Percentiles rank a stretch among this genome's conserved stretches.
Evolutionary conservation across 2,888 invertebrate genomes (phyloP).

Genomic region (Serrognathus titanus): DNA sequence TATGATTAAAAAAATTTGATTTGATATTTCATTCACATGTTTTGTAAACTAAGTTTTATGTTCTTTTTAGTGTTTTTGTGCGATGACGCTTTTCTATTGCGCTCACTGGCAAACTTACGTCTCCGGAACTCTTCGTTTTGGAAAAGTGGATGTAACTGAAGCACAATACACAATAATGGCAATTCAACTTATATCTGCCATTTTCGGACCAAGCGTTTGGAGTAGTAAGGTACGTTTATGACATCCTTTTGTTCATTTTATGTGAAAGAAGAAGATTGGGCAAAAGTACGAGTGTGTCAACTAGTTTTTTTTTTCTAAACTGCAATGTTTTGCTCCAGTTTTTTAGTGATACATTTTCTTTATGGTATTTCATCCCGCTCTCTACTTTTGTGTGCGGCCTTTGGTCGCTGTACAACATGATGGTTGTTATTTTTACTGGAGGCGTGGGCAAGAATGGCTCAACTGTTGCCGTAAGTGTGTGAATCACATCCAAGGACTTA

Average conservation of each 20-base stretch:
- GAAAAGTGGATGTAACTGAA: conserved; percentile 95
- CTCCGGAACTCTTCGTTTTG: conserved; percentile 88
- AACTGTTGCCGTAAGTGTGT: conserved; percentile 85
- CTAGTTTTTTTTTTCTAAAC: not conserved
- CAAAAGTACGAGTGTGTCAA: not conserved
- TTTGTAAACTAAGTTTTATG: conserved; percentile 11
- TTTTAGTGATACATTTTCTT: conserved; percentile 65
- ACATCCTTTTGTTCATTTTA: not conserved
- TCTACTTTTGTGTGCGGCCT: conserved; percentile 70
- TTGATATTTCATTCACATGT: not conserved
- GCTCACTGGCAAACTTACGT: conserved; percentile 99
- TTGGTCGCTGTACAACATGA: conserved; percentile 69
- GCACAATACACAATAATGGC: conserved; percentile 91
- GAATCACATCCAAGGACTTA: too few relatives aligned
- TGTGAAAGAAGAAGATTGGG: not conserved
- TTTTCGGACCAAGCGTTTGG: conserved; percentile 88
- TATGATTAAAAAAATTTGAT: not conserved
- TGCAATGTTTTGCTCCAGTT: conserved; percentile 33
- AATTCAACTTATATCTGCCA: conserved; percentile 82
- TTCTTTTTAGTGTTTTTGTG: conserved; percentile 78
- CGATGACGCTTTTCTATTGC: conserved; percentile 94
- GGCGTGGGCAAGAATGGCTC: conserved; percentile 97
- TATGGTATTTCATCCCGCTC: conserved; percentile 73
- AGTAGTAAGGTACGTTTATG: conserved; percentile 60
- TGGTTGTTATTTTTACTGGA: conserved; percentile 68